A percentile compares a stretch with the other conserved stretches of the same genome.
Evolutionary conservation across 2,113 vertebrate species (phyloP).

Genomic region (Notarius quadriscutis): DNA sequence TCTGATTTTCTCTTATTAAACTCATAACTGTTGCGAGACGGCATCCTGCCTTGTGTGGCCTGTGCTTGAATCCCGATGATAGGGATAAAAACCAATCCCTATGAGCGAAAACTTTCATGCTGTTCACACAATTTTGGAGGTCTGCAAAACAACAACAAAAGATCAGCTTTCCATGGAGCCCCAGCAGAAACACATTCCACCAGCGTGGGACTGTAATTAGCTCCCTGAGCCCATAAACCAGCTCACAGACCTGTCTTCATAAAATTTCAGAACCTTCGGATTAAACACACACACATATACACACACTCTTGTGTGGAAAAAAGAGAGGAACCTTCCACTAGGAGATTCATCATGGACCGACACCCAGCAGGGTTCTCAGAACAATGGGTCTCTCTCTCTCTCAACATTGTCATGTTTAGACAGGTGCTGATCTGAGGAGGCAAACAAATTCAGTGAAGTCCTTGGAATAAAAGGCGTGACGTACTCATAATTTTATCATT

Average conservation of each 20-base stretch:
- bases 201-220: constrained; percentile 34
- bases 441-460: constrained; percentile 57
- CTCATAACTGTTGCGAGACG: constrained; percentile 11
- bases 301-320: constrained; percentile 21
- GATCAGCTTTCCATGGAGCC: background rate
- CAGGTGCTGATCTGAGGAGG: constrained; percentile 63
- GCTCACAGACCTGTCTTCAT: background rate
- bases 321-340: constrained; percentile 34
- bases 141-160: background rate
- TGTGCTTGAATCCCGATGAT: background rate
- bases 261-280: background rate
- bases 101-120: background rate
- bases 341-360: constrained; percentile 56
- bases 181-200: constrained; percentile 31
- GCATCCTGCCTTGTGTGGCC: background rate
- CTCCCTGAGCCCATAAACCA: constrained; percentile 21
- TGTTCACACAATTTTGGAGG: background rate
- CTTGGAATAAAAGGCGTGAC: constrained; percentile 16
- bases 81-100: background rate
- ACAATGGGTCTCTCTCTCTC: constrained; percentile 55
- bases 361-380: constrained; percentile 51
- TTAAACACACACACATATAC: background rate
- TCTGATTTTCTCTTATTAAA: constrained; percentile 1
- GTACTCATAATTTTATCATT: constrained; percentile 20
- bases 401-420: constrained; percentile 56